Evolutionary conservation across 2,888 invertebrate species (phyloP), one percentile per base, ranked within the genome.

Genomic region (Tiphia femorata): DNA sequence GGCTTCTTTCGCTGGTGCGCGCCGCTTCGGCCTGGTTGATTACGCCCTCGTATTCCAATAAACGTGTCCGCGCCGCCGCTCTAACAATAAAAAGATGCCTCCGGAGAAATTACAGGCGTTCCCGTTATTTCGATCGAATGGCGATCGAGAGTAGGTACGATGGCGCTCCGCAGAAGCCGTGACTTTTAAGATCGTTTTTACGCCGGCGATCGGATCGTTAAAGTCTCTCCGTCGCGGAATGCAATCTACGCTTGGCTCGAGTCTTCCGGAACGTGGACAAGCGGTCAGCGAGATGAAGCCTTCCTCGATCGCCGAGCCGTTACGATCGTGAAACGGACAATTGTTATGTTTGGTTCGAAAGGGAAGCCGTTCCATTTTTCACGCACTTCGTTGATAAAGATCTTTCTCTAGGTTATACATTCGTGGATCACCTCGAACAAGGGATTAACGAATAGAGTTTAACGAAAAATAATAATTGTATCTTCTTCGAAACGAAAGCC

Each of bases 101-200:
- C 42, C 51, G 54, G 64, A 67, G 55, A 69, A 65, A 71, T 64
- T 63, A 70, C 60, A 30, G n/a, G 49, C 12, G 43, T 62, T 68
- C 58, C 71, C 69, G 71, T 70, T 71, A 71, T n/a, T n/a, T 49
- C 52, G 64, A 71, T 64, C 64, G 59, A 38, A 49, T 47, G 53
- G 54, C 60, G 25, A 68, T 64, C 57, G 53, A 37, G 21, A 49
- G 40, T 51, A 47, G 42, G 38, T 54, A 40, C 51, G 58, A 46
- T 14, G 50, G 30, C 57, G 38, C 19, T 10, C 48, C n/a, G 52
- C 37, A 37, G 20, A 30, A 37, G 35, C 14, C 38, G 49, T 53
- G 54, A 62, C 57, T 64, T 62, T 71, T 68, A 56, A 69, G 17
- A 53, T 58, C 30, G 58, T 61, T 68, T 64, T 70, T 65, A 19